Base-by-base conservation (phyloP, 1,140 invertebrate species). In the Galleria mellonella region DNA sequence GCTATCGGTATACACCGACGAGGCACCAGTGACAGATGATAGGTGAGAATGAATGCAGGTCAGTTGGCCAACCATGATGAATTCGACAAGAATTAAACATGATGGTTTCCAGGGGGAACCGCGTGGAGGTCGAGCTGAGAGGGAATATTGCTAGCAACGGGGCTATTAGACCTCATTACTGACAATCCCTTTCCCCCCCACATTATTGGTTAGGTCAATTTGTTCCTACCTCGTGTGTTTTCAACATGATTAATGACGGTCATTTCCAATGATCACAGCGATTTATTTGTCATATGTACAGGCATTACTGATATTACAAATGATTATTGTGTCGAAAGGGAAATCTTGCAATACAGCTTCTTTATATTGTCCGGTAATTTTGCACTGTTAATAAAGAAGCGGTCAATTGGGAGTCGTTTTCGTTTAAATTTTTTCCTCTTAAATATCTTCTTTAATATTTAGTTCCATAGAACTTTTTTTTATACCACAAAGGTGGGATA, bases 201-300 rank as follows among this genome's bases (percentile, higher is more conserved):
- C n/a, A n/a, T n/a, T n/a, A n/a, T n/a, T n/a, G n/a, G n/a, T n/a
- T n/a, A 23, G 17, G 17, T 23, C 6, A 23, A 2, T 23, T 23
- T 3, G 17, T 17, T 40, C 8, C 12, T 28, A 27, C 27, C n/a
- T n/a, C n/a, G n/a, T n/a, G n/a, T 13, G 12, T 32, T 32, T 5
- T 23, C 32, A 33, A 32, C 9, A 29, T 3, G 33, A 29, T 8
- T n/a, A n/a, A 14, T 13, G 33, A 44, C 31, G 23, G 64, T 62
- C 47, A 35, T 58, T 53, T 51, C 30, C 33, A 32, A 44, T 55
- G 46, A 59, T 56, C 33, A 47, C 33, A 44, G 43, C 60, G 50
- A 72, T 76, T 76, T 73, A 64, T 69, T 66, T 63, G 62, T 56
- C 62, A 72, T 69, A 69, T 66, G 60, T 53, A 31, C 17, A 51